These are phyloP conservation scores for Amphipoea lucens DNA, from an alignment of 2,888 invertebrate genomes.

Conservation along the genomic window DNA sequence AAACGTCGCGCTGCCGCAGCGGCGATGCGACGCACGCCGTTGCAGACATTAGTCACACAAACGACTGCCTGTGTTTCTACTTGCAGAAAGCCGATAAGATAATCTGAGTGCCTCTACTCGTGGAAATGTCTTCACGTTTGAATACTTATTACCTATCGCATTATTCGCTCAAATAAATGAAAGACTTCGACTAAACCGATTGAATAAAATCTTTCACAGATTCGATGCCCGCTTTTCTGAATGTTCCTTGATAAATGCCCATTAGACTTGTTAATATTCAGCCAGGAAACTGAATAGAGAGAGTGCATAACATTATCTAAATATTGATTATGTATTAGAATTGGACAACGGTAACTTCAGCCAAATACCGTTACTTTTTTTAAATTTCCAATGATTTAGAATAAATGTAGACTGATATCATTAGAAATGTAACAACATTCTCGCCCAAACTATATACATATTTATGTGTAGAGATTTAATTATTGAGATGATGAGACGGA, in stretches of 20 bases:
- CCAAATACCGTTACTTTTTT: slow-evolving; percentile 73
- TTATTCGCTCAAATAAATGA: slow-evolving; percentile 38
- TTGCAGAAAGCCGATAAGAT: slow-evolving; percentile 66
- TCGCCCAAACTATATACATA: slow-evolving; percentile 9
- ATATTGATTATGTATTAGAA: slow-evolving; percentile 75
- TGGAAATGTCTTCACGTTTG: slow-evolving; percentile 42
- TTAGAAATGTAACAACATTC: slow-evolving; percentile 60
- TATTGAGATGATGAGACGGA: slow-evolving; percentile 35
- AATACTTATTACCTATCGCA: slow-evolving; percentile 36
- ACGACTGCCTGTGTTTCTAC: slow-evolving; percentile 63
- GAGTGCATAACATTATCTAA: slow-evolving; percentile 65
- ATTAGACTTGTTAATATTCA: slow-evolving; percentile 70
- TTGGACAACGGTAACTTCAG: slow-evolving; percentile 73
- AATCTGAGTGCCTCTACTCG: slow-evolving; percentile 57
- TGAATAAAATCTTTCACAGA: slow-evolving; percentile 28
- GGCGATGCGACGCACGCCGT: slow-evolving; percentile 66
- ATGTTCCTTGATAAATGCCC: slow-evolving; percentile 49
- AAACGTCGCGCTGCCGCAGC: slow-evolving; percentile 66
- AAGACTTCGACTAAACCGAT: slow-evolving; percentile 18
- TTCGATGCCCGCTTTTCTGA: slow-evolving; percentile 38
- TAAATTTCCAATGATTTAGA: slow-evolving; percentile 72
- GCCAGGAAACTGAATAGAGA: slow-evolving; percentile 63
- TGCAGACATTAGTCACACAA: slow-evolving; percentile 65
- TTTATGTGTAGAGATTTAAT: slow-evolving; percentile 34
- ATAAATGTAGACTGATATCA: slow-evolving; percentile 58